These are phyloP conservation scores for Aptenodytes forsteri DNA, from an alignment of 2,113 vertebrate genomes.

Conservation along the genomic window DNA sequence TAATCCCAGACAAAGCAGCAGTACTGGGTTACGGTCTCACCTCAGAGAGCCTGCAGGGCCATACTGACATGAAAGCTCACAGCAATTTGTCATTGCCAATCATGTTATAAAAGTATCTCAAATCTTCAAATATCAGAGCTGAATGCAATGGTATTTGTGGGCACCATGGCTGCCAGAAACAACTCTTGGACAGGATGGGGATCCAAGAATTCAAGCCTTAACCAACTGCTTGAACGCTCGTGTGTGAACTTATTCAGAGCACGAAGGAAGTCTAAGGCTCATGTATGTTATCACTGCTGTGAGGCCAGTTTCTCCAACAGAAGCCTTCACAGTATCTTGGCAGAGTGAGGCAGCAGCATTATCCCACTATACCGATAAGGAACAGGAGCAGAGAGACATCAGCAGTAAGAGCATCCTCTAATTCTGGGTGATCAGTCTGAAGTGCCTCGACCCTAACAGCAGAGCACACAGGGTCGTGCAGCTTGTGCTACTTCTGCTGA, in stretches of 20 bases:
- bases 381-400: neutral
- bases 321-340: neutral
- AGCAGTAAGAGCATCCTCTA: neutral
- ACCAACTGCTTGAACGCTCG: neutral
- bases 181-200: neutral
- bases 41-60: neutral
- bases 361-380: neutral
- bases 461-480: rapidly evolving
- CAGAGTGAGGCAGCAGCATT: neutral
- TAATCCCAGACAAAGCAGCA: neutral
- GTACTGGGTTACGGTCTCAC: neutral
- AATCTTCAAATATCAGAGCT: neutral
- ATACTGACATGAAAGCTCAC: neutral
- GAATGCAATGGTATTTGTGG: neutral
- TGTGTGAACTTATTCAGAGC: neutral
- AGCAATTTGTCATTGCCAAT: neutral
- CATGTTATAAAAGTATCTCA: neutral
- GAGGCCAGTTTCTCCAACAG: neutral
- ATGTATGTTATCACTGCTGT: neutral
- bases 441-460: neutral
- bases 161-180: neutral
- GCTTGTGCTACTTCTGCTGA: neutral
- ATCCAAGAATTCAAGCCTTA: neutral
- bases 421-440: neutral
- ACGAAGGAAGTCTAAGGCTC: neutral